Evolutionary conservation across 1,140 invertebrate genomes (phyloP).

Genomic region (Triops cancriformis): DNA sequence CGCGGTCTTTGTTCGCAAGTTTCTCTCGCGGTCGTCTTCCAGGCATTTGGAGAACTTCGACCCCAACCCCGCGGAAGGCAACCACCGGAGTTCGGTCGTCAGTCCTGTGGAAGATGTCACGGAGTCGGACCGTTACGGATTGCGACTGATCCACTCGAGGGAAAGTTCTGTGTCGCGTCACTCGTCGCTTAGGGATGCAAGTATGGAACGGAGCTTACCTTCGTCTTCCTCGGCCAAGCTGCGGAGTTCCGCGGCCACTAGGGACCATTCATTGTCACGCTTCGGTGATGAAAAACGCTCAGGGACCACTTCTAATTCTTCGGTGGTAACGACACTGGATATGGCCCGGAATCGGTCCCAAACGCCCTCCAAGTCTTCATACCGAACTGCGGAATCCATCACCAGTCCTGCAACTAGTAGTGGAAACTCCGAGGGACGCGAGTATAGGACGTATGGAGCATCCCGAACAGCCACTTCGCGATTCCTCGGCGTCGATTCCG

Average conservation of each 20-base stretch:
- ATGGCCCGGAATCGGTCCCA: neutral
- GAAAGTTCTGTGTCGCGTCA: constrained; percentile 22
- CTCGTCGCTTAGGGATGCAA: neutral
- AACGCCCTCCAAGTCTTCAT: neutral
- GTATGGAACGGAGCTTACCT: neutral
- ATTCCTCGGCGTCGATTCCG: neutral
- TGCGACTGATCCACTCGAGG: constrained; percentile 11
- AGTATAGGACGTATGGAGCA: neutral
- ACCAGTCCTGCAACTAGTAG: neutral
- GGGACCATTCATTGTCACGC: neutral
- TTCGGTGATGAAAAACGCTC: neutral
- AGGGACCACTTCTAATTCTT: neutral
- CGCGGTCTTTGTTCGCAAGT: constrained; percentile 20
- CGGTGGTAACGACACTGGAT: neutral
- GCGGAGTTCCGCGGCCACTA: neutral
- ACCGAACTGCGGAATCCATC: neutral
- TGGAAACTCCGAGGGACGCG: neutral
- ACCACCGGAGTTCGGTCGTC: neutral
- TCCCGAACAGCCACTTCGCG: neutral
- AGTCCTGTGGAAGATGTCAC: neutral
- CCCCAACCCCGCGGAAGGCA: neutral
- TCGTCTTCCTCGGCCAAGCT: constrained; percentile 9
- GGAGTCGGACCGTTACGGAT: neutral
- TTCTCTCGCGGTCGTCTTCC: neutral
- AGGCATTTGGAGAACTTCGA: neutral